phyloP scores from a whole-genome alignment of 2,888 invertebrate species.

The Agonopterix arenella region DNA sequence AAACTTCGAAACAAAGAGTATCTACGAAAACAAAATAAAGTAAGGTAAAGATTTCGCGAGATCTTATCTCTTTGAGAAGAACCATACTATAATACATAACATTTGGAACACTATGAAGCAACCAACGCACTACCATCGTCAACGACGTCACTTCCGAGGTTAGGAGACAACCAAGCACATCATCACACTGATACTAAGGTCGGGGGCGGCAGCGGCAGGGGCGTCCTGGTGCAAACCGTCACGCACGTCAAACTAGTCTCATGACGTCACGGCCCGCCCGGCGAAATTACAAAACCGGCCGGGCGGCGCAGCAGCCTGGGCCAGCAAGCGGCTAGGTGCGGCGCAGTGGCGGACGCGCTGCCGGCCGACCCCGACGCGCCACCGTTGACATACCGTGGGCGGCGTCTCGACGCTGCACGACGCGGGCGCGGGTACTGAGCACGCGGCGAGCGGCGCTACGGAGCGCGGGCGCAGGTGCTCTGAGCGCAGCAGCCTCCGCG shows the following conservation, averaged over 20 bases:
- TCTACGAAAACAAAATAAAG: neutral
- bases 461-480: slow-evolving; percentile 83
- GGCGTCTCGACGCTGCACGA: slow-evolving; percentile 67
- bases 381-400: slow-evolving; percentile 67
- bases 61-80: neutral
- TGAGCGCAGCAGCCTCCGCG: slow-evolving; percentile 80
- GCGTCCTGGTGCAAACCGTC: slow-evolving; percentile 67
- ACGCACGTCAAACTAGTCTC: slow-evolving; percentile 73
- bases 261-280: slow-evolving; percentile 72
- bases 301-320: slow-evolving; percentile 46
- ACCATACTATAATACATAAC: neutral
- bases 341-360: slow-evolving; percentile 70
- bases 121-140: slow-evolving; percentile 7
- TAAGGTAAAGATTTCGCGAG: neutral
- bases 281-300: slow-evolving; percentile 64
- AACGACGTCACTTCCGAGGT: slow-evolving; percentile 4
- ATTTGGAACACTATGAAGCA: slow-evolving; percentile 2
- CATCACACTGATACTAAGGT: slow-evolving; percentile 63
- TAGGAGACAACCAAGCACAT: slow-evolving; percentile 58
- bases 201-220: slow-evolving; percentile 58
- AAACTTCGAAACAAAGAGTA: neutral
- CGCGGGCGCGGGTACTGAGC: slow-evolving; percentile 65
- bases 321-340: slow-evolving; percentile 41
- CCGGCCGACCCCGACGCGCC: slow-evolving; percentile 73
- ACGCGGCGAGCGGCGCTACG: slow-evolving; percentile 75